A percentile compares a stretch with the other conserved stretches of the same genome.
phyloP scores from a whole-genome alignment of 2,113 vertebrate species.

The Rhipidura dahli region DNA sequence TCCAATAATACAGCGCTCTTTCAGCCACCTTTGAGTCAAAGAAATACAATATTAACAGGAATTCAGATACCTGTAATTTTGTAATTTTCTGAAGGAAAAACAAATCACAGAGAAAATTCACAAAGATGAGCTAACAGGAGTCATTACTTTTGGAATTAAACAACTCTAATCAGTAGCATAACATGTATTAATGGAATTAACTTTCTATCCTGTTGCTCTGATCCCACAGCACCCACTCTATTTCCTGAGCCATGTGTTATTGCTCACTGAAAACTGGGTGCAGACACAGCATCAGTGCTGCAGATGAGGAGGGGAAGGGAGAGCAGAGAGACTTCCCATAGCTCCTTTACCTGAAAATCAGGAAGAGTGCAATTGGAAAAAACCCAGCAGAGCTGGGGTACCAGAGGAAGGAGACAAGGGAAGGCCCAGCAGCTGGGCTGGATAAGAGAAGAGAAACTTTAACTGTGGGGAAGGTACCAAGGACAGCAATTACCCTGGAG shows the following conservation, averaged over 20 bases:
- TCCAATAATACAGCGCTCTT: conserved; percentile 98
- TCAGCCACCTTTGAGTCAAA: conserved; percentile 86
- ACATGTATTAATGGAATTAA: neutral
- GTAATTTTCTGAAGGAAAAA: neutral
- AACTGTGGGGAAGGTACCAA: neutral
- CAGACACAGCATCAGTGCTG: neutral
- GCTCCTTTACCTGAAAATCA: neutral
- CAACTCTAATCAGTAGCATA: neutral
- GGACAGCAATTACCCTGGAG: neutral
- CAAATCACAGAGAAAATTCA: neutral
- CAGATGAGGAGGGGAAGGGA: neutral
- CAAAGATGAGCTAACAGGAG: neutral
- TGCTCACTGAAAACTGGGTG: neutral
- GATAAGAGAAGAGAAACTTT: neutral
- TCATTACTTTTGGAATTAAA: neutral
- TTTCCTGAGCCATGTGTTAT: neutral
- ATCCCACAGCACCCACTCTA: neutral
- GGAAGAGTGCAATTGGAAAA: neutral
- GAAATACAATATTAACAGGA: conserved; percentile 21
- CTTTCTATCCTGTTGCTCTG: neutral
- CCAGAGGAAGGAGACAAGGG: neutral
- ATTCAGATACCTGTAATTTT: neutral
- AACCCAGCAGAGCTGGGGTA: neutral
- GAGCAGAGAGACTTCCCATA: neutral
- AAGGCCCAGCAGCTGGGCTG: neutral